A percentile compares a stretch with the other conserved stretches of the same genome.
Conservation (phyloP, 2,113 vertebrate species). For the Fulica atra region DNA sequence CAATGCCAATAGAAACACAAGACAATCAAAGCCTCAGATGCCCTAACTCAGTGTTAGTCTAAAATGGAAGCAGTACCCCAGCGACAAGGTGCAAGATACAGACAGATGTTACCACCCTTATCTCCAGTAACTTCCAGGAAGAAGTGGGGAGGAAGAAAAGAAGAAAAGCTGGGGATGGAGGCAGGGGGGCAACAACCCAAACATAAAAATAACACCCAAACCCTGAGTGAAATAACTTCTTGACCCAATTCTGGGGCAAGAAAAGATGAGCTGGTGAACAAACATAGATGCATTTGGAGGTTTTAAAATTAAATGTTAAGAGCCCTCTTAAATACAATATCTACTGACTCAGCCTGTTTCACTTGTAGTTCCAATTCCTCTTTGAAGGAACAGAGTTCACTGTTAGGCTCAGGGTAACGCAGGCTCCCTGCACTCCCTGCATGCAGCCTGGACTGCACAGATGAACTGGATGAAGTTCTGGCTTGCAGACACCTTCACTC, state of each 20-base stretch:
- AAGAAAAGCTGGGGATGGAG: neutral
- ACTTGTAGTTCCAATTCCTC: neutral
- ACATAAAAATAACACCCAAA: neutral
- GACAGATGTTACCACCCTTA: neutral
- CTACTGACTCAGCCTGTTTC: neutral
- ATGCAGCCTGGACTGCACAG: neutral
- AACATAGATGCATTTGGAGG: neutral
- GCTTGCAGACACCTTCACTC: rapidly evolving
- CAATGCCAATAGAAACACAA: neutral
- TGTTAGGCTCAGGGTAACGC: neutral
- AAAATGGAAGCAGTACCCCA: neutral
- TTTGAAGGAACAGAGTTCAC: neutral
- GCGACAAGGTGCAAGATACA: neutral
- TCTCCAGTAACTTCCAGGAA: neutral
- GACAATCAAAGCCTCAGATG: neutral
- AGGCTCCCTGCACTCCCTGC: neutral
- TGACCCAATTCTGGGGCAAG: neutral
- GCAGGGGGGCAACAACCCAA: too few species aligned
- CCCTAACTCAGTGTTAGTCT: neutral
- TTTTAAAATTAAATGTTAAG: neutral
- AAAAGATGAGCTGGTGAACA: neutral
- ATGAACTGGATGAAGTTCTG: neutral
- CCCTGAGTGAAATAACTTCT: neutral
- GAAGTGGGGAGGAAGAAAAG: neutral
- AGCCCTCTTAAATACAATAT: neutral